Conservation (phyloP, 2,113 vertebrate species). For the Apodemus speciosus region DNA sequence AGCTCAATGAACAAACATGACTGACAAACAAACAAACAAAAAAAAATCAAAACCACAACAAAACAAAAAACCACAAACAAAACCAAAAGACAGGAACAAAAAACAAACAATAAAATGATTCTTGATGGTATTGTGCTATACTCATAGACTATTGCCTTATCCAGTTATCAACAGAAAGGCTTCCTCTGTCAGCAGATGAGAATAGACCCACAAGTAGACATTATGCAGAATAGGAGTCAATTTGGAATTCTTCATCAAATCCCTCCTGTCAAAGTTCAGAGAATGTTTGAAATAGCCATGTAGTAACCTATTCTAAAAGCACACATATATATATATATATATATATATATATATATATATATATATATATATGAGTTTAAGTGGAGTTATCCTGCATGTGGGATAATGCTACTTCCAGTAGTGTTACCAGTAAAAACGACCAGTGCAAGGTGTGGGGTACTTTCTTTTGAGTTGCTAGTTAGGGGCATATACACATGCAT, state of each 20-base stretch:
- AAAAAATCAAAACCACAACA: not conserved
- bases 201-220: not conserved
- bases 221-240: not conserved
- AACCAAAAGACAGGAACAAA: too few species aligned
- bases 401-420: too few species aligned
- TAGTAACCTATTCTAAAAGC: too few species aligned
- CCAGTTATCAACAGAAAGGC: not conserved
- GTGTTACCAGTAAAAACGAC: too few species aligned
- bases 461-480: too few species aligned
- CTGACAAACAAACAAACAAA: not conserved
- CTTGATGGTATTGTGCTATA: not conserved
- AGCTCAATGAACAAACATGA: not conserved
- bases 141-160: not conserved
- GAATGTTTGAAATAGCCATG: too few species aligned
- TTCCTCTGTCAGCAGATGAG: not conserved
- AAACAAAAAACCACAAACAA: not conserved
- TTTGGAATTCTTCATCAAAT: not conserved
- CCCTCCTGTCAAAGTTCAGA: not conserved
- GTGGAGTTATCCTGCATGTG: too few species aligned
- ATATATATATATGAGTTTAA: too few species aligned
- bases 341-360: too few species aligned
- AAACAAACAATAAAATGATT: not conserved
- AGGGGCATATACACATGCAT: too few species aligned
- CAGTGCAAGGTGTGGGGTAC: too few species aligned
- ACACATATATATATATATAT: too few species aligned